Conservation (phyloP, 2,797 vertebrate species). For the Intellagama lesueurii region DNA sequence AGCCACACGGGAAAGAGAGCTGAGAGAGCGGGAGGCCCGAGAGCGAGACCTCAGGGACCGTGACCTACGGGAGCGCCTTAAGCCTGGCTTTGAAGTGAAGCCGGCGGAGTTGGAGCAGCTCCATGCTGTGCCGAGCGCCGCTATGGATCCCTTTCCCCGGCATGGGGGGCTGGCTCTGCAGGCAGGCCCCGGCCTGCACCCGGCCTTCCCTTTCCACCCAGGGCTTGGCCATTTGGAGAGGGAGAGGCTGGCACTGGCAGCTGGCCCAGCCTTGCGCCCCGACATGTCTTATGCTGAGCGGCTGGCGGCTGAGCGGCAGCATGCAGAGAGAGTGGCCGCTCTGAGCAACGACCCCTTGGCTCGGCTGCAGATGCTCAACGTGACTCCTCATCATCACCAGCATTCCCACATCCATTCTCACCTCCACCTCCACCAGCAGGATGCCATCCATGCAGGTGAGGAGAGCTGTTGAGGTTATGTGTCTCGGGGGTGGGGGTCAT, state of each 20-base stretch:
- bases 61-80: conserved; percentile 90
- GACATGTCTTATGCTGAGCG: conserved; percentile 83
- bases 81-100: conserved; percentile 96
- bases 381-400: conserved; percentile 99
- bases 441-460: conserved; percentile 90
- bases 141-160: conserved; percentile 82
- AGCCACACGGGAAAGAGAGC: conserved; percentile 84
- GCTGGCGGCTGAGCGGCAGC: conserved; percentile 83
- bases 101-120: conserved; percentile 89
- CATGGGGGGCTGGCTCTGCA: conserved; percentile 77
- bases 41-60: conserved; percentile 87
- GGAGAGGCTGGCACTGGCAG: conserved; percentile 82
- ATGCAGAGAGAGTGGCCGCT: conserved; percentile 86
- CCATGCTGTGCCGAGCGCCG: conserved; percentile 77
- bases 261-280: conserved; percentile 78
- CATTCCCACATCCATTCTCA: conserved; percentile 99
- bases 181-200: conserved; percentile 79
- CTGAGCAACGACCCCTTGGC: conserved; percentile 90
- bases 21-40: conserved; percentile 83
- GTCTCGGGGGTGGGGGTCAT: background rate
- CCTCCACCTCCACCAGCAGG: conserved; percentile 98
- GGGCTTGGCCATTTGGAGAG: conserved; percentile 81
- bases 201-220: conserved; percentile 82
- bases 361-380: conserved; percentile 97
- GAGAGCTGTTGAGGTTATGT: background rate